Conservation (phyloP, 2,888 invertebrate species). For the Meteorus colon region DNA sequence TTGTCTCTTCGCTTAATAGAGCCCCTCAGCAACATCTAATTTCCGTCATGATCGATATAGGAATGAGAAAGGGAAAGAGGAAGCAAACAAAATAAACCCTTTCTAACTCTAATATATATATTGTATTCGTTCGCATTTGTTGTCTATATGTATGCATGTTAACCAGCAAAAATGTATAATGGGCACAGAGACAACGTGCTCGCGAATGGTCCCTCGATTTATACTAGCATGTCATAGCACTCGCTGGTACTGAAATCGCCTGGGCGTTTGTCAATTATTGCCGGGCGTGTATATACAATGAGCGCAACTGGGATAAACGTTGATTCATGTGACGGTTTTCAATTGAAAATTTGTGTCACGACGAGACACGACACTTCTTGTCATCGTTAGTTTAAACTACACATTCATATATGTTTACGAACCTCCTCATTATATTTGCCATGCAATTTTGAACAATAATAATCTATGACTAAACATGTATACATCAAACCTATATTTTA, state of each 20-base stretch:
- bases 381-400: constrained; percentile 27
- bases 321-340: constrained; percentile 37
- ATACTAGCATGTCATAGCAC: constrained; percentile 46
- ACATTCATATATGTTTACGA: constrained; percentile 9
- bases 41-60: constrained; percentile 52
- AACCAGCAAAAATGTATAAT: constrained; percentile 56
- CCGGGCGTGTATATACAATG: constrained; percentile 40
- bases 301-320: constrained; percentile 33
- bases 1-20: constrained; percentile 47
- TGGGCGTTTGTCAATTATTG: constrained; percentile 50
- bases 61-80: not conserved
- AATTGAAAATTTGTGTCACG: constrained; percentile 40
- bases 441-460: constrained; percentile 11
- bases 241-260: constrained; percentile 55
- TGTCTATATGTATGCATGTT: constrained; percentile 4
- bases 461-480: constrained; percentile 6
- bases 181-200: constrained; percentile 65
- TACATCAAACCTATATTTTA: not conserved
- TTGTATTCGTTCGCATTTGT: constrained; percentile 13
- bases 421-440: not conserved
- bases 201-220: constrained; percentile 51
- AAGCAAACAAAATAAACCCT: not conserved
- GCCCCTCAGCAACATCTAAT: constrained; percentile 54
- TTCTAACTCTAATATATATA: constrained; percentile 25
- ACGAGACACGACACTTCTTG: constrained; percentile 38